Evolutionary conservation across 2,113 vertebrate species (phyloP), one percentile per base, ranked within the genome.

Genomic region (Coptodon rendalli): DNA sequence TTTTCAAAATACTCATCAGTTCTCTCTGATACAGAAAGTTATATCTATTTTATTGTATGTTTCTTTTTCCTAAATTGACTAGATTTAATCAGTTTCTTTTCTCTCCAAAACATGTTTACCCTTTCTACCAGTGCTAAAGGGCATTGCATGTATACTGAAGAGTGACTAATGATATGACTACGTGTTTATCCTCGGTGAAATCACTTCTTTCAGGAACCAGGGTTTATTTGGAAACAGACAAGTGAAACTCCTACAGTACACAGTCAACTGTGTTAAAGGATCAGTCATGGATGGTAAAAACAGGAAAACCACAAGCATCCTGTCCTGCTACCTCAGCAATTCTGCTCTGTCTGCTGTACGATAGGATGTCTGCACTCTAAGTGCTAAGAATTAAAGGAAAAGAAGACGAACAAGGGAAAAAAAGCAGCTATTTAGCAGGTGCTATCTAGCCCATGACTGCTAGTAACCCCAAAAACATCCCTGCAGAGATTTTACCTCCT

Each of bases 271-370:
- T 88, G 63, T 80, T 80, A 38, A 59, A 84, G 38, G 63, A 83
- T 83, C 84, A 84, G 31, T 85, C 80, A 57, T n/a, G 29, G 48
- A 61, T 27, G 19, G 27, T 38, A 71, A 89, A 94, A 95, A 95
- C 93, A 95, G 91, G 91, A 95, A 95, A 94, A 89, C 91, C 86
- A 76, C 89, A 93, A 86, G 29, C 48, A 87, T 89, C 57, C 84
- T 89, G 78, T 89, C 57, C 84, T 89, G 78, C 88, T 45, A 59
- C 38, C 16, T 94, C 92, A 91, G 95, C 94, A 89, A 38, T 94
- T 91, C 86, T 90, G 68, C 24, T 84, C 80, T 16, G 48, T 87
- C 86, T 87, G 36, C n/a, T 91, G 16, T 63, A 63, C 63, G 84
- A 80, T 84, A 76, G 57, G 22, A 13, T 73, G 83, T 87, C 89